Evolutionary conservation across 2,113 vertebrate species (phyloP).

Genomic region (Brachyhypopomus occidentalis): DNA sequence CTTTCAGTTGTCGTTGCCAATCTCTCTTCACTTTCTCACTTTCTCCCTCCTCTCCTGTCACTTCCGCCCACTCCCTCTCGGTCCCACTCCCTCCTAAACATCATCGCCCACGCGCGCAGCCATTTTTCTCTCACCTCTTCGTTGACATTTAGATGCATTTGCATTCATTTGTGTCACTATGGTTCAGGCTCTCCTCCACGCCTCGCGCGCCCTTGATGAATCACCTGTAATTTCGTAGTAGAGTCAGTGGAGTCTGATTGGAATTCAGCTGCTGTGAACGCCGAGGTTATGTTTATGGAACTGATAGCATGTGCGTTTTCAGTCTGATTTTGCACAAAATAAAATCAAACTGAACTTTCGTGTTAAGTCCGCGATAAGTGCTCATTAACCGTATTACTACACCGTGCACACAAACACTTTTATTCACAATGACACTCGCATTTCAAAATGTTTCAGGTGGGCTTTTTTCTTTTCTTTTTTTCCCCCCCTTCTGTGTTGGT

Average conservation of each 20-base stretch:
- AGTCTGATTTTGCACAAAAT: not conserved
- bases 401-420: not conserved
- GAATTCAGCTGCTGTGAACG: not conserved
- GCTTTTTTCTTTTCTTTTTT: not conserved
- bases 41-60: conserved; percentile 51
- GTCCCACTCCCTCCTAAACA: conserved; percentile 56
- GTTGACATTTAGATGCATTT: conserved; percentile 18
- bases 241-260: conserved; percentile 16
- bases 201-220: conserved; percentile 40
- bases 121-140: conserved; percentile 38
- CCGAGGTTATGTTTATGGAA: conserved; percentile 10
- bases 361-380: not conserved
- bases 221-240: conserved; percentile 44
- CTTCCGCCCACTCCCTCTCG: conserved; percentile 53
- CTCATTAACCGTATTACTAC: not conserved
- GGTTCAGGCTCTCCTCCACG: conserved; percentile 15
- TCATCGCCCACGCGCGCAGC: conserved; percentile 8
- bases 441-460: not conserved
- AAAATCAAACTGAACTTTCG: not conserved
- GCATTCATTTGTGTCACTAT: conserved; percentile 35
- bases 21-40: conserved; percentile 49
- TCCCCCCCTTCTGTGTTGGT: too few relatives aligned
- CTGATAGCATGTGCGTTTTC: not conserved
- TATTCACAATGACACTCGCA: not conserved
- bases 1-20: conserved; percentile 45